Evolutionary conservation across 1,140 invertebrate genomes (phyloP), one percentile per base, ranked within the genome.

Genomic region (Sitophilus oryzae): DNA sequence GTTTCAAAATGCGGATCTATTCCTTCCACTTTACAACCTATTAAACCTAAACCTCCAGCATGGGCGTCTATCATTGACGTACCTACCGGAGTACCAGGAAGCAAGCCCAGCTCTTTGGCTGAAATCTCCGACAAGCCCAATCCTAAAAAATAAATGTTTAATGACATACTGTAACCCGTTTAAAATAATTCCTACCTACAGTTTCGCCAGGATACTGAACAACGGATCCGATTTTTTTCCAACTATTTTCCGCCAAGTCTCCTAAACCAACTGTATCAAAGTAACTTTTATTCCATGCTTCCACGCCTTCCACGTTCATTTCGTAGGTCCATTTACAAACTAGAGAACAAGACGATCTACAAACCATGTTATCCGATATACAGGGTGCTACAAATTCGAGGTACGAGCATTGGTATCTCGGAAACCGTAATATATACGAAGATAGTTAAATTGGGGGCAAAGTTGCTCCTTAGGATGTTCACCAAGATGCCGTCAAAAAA

Each of bases 251-350:
- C 19, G 76, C 71, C 53, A 96, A 73, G 66, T 94, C 91, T 6
- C 77, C 77, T 14, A 97, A 73, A 21, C 86, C 87, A 60, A 95
- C 85, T 65, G 78, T 60, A 22, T 77, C 65, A 4, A 94, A 83
- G 70, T 88, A 96, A 22, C 82, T 76, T 40, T 74, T 61, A 71
- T 83, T 85, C 93, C 94, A 97, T 19, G 77, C 76, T 47, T 76
- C 69, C 19, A 74, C 74, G 0, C 74, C 75, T 30, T 79, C 73
- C 44, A 73, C 64, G 47, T 73, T 71, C 56, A 82, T 83, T 65
- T 84, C 83, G 71, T 91, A 97, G 52, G 88, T 91, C 93, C 93
- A 97, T 76, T 98, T 98, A 68, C 94, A 97, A 2, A 91, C 86
- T 34, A 93, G 74, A 15, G 91, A 93, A 72, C 94, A 97, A 3